Conservation (phyloP, 2,888 invertebrate species). For the Actias luna region DNA sequence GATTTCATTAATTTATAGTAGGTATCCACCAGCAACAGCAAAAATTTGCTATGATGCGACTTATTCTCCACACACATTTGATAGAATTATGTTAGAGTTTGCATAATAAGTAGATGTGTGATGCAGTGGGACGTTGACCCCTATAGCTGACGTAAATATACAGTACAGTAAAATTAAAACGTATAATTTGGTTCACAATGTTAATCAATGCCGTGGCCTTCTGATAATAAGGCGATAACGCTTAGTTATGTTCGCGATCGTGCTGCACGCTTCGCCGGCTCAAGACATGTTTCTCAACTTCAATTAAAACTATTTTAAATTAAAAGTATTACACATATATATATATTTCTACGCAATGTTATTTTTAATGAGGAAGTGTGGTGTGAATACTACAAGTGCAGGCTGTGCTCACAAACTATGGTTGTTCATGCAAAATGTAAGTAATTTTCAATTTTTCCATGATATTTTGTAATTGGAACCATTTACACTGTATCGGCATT, state of each 20-base stretch:
- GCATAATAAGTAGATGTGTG: neutral
- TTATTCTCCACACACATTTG: neutral
- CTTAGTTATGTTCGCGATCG: constrained; percentile 50
- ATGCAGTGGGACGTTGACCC: constrained; percentile 44
- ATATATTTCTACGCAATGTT: constrained; percentile 45
- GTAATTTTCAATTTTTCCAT: constrained; percentile 31
- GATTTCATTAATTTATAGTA: no score
- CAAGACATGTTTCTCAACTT: constrained; percentile 36
- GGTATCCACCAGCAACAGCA: no score
- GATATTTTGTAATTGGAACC: neutral
- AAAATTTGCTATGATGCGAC: neutral
- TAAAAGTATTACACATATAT: constrained; percentile 8
- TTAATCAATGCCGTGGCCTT: constrained; percentile 55
- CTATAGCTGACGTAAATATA: constrained; percentile 35
- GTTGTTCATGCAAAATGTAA: constrained; percentile 53
- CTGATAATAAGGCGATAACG: constrained; percentile 64
- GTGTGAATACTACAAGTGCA: constrained; percentile 53
- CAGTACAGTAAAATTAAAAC: constrained; percentile 41
- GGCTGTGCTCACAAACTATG: constrained; percentile 51
- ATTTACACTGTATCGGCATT: neutral
- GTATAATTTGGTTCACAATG: constrained; percentile 57
- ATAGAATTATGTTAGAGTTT: neutral
- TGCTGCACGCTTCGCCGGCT: constrained; percentile 34
- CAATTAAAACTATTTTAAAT: constrained; percentile 16
- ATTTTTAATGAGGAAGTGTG: constrained; percentile 57